Evolutionary conservation across 2,113 vertebrate genomes (phyloP).

Genomic region (Chloebia gouldiae): DNA sequence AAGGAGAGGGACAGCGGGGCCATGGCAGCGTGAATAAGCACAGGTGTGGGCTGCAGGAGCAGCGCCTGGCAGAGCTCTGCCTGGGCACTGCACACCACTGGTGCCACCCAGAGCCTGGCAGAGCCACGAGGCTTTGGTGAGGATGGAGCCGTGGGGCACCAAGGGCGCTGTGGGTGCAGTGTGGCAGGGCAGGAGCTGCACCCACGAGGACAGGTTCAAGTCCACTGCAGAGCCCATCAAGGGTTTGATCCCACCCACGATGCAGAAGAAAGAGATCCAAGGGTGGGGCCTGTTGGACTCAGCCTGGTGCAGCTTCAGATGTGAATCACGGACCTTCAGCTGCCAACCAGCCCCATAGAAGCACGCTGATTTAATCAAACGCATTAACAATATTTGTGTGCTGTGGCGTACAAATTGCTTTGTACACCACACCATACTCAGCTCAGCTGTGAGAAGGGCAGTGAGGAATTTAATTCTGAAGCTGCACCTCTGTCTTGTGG

Average conservation of each 20-base stretch:
- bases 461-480: not conserved
- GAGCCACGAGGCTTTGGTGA: not conserved
- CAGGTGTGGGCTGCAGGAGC: not conserved
- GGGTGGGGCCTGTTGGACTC: accelerated
- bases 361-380: not conserved
- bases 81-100: accelerated
- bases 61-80: not conserved
- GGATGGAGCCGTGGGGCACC: accelerated
- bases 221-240: not conserved
- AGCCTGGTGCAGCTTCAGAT: not conserved
- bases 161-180: accelerated
- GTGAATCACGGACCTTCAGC: not conserved
- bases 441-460: not conserved
- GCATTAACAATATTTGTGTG: not conserved
- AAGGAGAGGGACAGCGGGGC: not conserved
- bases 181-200: not conserved
- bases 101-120: not conserved
- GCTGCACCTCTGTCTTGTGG: not conserved
- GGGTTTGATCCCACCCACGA: not conserved
- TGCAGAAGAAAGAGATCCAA: not conserved
- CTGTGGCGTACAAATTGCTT: not conserved
- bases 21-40: accelerated
- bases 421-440: not conserved
- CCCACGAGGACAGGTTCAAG: not conserved
- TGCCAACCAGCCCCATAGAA: not conserved